A percentile compares a stretch with the other conserved stretches of the same genome.
Evolutionary conservation across 2,797 vertebrate species (phyloP).

Genomic region (Schizothorax lantsangensis): DNA sequence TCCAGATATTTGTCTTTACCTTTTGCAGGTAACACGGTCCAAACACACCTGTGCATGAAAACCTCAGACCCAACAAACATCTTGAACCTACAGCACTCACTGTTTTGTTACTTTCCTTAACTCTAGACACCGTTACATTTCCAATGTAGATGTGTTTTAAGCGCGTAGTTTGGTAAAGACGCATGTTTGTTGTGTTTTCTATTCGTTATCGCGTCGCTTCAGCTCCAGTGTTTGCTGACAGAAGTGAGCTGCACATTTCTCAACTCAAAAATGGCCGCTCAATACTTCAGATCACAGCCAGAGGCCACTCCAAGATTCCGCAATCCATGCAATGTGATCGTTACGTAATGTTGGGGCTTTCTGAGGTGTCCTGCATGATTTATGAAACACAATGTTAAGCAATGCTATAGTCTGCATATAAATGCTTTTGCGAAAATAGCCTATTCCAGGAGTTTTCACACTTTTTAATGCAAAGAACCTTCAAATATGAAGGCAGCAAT

Average conservation of each 20-base stretch:
- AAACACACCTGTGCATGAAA: constrained; percentile 12
- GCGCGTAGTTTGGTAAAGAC: constrained; percentile 23
- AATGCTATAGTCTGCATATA: constrained; percentile 12
- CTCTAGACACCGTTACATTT: background rate
- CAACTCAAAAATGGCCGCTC: constrained; percentile 44
- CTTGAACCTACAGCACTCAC: background rate
- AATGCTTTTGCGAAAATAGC: background rate
- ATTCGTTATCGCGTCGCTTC: background rate
- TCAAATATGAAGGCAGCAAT: background rate
- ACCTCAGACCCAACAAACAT: background rate
- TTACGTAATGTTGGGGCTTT: constrained; percentile 14
- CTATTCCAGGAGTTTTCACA: background rate
- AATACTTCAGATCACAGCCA: constrained; percentile 36
- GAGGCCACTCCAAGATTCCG: constrained; percentile 41
- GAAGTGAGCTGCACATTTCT: background rate
- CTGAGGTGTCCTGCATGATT: constrained; percentile 3
- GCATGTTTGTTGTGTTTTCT: constrained; percentile 26
- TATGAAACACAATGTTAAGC: constrained; percentile 2
- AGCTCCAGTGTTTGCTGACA: background rate
- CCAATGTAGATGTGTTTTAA: constrained; percentile 21
- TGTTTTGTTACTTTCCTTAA: background rate
- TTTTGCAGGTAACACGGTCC: background rate
- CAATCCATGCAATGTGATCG: background rate
- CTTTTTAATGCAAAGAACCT: background rate
- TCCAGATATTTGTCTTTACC: background rate